Base-by-base conservation (phyloP, 1,140 invertebrate genomes). In the Cydia pomonella region DNA sequence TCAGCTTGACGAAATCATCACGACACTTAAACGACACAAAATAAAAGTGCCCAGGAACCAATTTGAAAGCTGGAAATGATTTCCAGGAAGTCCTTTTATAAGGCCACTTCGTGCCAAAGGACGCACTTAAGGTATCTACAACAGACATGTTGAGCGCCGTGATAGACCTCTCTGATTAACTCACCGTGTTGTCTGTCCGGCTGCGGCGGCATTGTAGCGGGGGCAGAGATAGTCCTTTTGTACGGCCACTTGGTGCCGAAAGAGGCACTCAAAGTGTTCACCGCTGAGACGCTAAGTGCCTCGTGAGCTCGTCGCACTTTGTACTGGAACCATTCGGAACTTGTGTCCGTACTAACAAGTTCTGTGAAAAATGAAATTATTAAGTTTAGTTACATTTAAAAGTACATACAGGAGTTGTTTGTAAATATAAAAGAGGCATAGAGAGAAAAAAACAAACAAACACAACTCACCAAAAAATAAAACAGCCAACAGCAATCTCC, bases 241-340 rank as follows among this genome's bases (percentile, higher is more conserved):
- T 99, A 99, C 12, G 98, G 97, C 95, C 97, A 98, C 93, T 99
- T 99, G 23, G 96, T 96, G 69, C 97, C 97, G 85, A 99, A 96
- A 87, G 97, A 98, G 12, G 97, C 96, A 85, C 96, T 98, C 13
- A 99, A 93, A 0, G 98, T 98, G 87, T 97, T 96, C 66, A 96
- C 93, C 75, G 95, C 94, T 3, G 95, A 95, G 77, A 95, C 95
- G 25, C 96, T 96, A 59, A 99, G 91, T 0, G 98, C 98, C 93
- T 99, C 97, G 50, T 98, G 95, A 3, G 98, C 98, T 81, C 98
- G 95, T 75, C 96, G 95, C 63, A 99, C 93, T 90, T 99, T 99
- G 80, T 96, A 95, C 76, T 97, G 94, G 82, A 99, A 98, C 74
- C 95, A 93, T 87, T 99, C 98, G 84, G 97, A 97, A 82, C 96